phyloP scores from a whole-genome alignment of 2,888 invertebrate genomes.

The Heteromurus nitidus region DNA sequence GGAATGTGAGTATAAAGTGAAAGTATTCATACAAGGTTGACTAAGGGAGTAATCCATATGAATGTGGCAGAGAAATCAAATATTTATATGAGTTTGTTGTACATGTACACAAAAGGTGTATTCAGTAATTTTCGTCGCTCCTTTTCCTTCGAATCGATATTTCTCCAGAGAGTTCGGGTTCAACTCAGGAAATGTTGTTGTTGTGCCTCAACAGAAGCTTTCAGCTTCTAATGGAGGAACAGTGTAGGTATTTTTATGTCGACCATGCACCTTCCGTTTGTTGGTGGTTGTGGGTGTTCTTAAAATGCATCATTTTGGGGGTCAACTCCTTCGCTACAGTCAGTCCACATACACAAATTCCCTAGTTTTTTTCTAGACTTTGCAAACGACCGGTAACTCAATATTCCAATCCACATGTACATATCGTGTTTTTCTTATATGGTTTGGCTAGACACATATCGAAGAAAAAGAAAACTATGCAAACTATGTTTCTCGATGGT shows the following conservation, averaged over 20 bases:
- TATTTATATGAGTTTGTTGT: neutral
- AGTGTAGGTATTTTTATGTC: conserved; percentile 29
- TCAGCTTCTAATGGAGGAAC: conserved; percentile 21
- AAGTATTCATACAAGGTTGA: conserved; percentile 19
- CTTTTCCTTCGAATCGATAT: conserved; percentile 38
- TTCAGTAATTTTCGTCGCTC: conserved; percentile 38
- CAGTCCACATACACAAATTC: neutral
- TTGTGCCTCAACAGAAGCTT: neutral
- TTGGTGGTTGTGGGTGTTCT: conserved; percentile 50
- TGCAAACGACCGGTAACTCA: too few relatives aligned
- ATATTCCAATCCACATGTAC: too few relatives aligned
- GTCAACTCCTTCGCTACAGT: conserved; percentile 26
- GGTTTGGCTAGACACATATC: too few relatives aligned
- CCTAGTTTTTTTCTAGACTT: too few relatives aligned
- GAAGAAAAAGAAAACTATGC: too few relatives aligned
- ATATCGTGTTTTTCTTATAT: too few relatives aligned
- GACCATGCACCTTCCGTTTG: conserved; percentile 8
- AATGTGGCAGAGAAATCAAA: conserved; percentile 3
- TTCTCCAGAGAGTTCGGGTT: conserved; percentile 40
- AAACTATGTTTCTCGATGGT: neutral
- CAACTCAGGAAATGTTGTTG: conserved; percentile 22
- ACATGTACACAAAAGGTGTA: conserved; percentile 28
- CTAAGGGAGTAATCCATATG: neutral
- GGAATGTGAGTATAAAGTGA: too few relatives aligned
- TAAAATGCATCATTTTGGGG: conserved; percentile 49